Base-by-base conservation (phyloP, 2,797 vertebrate genomes). In the Pterois miles region DNA sequence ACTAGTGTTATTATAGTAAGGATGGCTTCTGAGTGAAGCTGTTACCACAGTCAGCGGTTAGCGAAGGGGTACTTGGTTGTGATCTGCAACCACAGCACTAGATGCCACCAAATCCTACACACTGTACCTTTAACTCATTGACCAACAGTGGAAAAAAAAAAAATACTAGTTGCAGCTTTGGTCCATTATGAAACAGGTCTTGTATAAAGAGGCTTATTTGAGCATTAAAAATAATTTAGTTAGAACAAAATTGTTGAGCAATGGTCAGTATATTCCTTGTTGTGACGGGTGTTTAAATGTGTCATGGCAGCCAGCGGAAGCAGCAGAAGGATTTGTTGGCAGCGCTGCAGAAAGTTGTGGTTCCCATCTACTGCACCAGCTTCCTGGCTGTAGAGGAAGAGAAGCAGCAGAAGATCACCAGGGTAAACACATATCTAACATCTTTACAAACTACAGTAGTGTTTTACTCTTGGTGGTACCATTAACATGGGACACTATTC, bases 281-380 rank as follows among this genome's bases (percentile, higher is more conserved):
- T 71, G 11, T 46, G 46, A 69, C 1, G 1, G 63, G 11, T 65
- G 13, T 67, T 77, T 48, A 46, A 5, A 40, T 87, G 38, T 81
- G 31, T 62, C 34, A 50, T 72, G 4, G 0, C 92, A 99, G 98
- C 93, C 98, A 99, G 84, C 92, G 98, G 89, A 99, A 99, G 85
- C 98, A 99, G 91, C 98, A 98, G 58, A 96, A 97, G 73, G 98
- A 99, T 89, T 95, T 99, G 53, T 91, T 99, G 89, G 96, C 97
- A 6, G 97, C 98, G 0, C 86, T 99, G 43, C 98, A 99, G 91
- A 99, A 99, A 88, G 98, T 99, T 13, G 98, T 99, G 57, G 98
- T 99, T 78, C 98, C 98, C 71, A 99, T 99, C 78, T 99, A 99
- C 88, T 99, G 98, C 89, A 99, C 98, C 86, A 99, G 98, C 87